Evolutionary conservation across 2,888 invertebrate species (phyloP), one percentile per base, ranked within the genome.

Genomic region (Thera britannica): DNA sequence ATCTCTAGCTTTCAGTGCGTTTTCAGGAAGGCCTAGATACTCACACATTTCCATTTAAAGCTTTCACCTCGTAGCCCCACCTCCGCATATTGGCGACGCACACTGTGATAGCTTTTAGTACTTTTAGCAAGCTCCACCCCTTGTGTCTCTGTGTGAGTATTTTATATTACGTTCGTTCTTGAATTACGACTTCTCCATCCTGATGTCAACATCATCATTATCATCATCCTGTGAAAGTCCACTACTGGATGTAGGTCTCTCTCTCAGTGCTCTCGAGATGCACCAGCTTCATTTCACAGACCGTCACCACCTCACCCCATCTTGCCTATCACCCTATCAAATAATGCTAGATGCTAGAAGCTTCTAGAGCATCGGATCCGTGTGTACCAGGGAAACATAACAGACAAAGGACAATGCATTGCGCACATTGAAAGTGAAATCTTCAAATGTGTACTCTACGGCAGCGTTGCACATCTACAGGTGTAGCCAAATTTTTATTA

Each of bases 41-140:
- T 36, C 36, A 60, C 51, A 60, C 59, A 38, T 51, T 51, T 12
- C 5, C 38, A 38, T 36, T 60, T 38, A 41, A 23, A 51, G 51
- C 38, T 23, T 60, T 60, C 59, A 51, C 9, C 38, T 7, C 51
- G 38, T 23, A 51, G 8, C 51, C 60, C 49, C 60, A 51, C 51
- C 51, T 44, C 46, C 36, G 12, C 46, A 9, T 46, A 36, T 12
- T 44, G 51, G 41, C 2, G 7, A 35, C 55, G 44, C 54, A 36
- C 44, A 62, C 55, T 9, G 46, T 3, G 46, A 62, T 46, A 54
- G 12, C 44, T 48, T 48, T 60, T 51, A 52, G 41, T 60, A 41
- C 12, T 49, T 2, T 46, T 2, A 46, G 36, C 55, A 62, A 62
- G 62, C 62, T 55, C 62, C 62, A 46, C 62, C 61, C 46, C 41